phyloP scores from a whole-genome alignment of 2,888 invertebrate genomes.

The Trachelus tabidus region DNA sequence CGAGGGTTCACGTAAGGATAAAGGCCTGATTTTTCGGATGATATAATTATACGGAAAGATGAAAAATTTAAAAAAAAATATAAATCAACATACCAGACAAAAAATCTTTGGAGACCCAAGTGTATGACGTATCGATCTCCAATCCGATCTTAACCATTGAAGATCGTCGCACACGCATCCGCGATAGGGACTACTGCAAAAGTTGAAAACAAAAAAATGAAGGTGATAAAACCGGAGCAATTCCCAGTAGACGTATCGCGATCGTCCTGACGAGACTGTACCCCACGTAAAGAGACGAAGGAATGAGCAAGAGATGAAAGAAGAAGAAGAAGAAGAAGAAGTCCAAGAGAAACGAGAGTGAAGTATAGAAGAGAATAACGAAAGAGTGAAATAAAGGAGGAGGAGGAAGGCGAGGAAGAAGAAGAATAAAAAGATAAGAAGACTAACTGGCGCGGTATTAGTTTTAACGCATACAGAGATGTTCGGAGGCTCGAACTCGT shows the following conservation, averaged over 20 bases:
- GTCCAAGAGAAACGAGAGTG: not conserved
- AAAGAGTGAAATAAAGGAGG: not conserved
- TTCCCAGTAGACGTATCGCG: constrained; percentile 10
- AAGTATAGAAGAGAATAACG: not conserved
- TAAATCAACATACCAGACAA: not conserved
- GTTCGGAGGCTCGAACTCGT: constrained; percentile 23
- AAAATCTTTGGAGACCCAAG: not conserved
- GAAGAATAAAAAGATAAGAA: not conserved
- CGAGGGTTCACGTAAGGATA: not conserved
- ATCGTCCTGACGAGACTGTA: constrained; percentile 10
- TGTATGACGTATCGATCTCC: not conserved
- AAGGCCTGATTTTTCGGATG: not conserved
- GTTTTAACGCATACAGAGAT: constrained; percentile 44
- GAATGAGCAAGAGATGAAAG: not conserved
- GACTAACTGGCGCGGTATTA: constrained; percentile 38
- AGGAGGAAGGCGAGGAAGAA: constrained; percentile 6
- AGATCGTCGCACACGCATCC: not conserved
- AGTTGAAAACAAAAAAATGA: not conserved
- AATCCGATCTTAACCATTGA: not conserved
- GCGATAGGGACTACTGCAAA: not conserved
- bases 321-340: not conserved
- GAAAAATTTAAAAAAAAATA: not conserved
- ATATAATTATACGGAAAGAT: not conserved
- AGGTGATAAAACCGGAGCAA: constrained; percentile 12
- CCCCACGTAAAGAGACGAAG: not conserved